These are phyloP conservation scores for Junonia oenone DNA, from an alignment of 2,888 invertebrate genomes.

Conservation along the genomic window DNA sequence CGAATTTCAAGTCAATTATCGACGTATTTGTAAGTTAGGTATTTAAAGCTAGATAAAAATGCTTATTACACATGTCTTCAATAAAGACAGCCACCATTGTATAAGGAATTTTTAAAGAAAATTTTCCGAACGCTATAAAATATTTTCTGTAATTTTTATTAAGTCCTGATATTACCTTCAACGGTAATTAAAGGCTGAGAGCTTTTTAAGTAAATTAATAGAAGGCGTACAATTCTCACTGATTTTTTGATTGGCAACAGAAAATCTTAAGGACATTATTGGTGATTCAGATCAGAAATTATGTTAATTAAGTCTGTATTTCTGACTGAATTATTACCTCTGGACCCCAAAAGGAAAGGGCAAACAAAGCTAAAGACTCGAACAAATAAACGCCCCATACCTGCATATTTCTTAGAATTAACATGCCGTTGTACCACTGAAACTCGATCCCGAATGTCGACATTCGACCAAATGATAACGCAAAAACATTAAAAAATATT, in stretches of 20 bases:
- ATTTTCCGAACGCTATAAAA: not conserved
- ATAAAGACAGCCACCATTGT: too few relatives aligned
- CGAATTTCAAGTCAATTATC: too few relatives aligned
- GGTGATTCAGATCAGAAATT: slow-evolving; percentile 1
- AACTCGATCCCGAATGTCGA: too few relatives aligned
- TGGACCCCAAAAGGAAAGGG: slow-evolving; percentile 12
- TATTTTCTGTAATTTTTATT: not conserved
- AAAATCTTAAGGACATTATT: too few relatives aligned
- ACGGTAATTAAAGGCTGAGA: not conserved
- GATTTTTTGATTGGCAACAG: too few relatives aligned
- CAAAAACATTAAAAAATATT: too few relatives aligned
- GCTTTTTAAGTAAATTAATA: not conserved
- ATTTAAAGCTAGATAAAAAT: too few relatives aligned
- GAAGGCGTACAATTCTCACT: too few relatives aligned
- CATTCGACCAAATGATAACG: too few relatives aligned
- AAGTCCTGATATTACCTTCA: not conserved
- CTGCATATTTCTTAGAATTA: slow-evolving; percentile 48
- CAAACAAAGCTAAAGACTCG: slow-evolving; percentile 31
- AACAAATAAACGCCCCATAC: slow-evolving; percentile 38
- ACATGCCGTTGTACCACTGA: slow-evolving; percentile 34
- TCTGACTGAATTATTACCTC: slow-evolving; percentile 7
- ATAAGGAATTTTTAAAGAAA: too few relatives aligned
- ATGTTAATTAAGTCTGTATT: slow-evolving; percentile 12
- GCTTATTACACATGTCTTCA: too few relatives aligned
- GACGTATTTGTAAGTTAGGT: too few relatives aligned